Base-by-base conservation (phyloP, 2,888 invertebrate species). In the Agrochola lota region DNA sequence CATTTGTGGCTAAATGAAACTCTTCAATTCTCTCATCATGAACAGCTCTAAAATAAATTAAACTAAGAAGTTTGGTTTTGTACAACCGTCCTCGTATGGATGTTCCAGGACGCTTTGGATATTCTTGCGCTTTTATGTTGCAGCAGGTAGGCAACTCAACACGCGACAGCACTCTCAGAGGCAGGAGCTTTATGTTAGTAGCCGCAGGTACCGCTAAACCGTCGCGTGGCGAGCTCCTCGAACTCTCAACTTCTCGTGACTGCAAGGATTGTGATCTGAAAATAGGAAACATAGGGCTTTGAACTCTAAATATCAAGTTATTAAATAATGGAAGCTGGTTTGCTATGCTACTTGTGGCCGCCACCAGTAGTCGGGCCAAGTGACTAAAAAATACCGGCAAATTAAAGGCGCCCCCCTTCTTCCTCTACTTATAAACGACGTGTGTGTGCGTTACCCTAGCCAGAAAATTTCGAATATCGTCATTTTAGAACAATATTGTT, bases 1-100 rank as follows among this genome's bases (percentile, higher is more conserved):
- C 76, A 68, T 87, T 87, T 4, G 85, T 81, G 12, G 81, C 87
- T 59, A 88, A 66, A 70, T 76, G 59, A 46, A 87, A 88, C 5
- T 88, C 66, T 57, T 78, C 66, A 30, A 88, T 71, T 17, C 57
- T 57, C 0, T 59, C 46, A 30, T 80, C 70, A 23, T 78, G 71
- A 4, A 80, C 43, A 12, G 77, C 64, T 74, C 84, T 78, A 11
- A 84, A 85, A 40, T 84, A 64, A n/a, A 87, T 78, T 35, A 86
- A 74, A 40, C 84, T 86, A 8, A 85, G 64, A 26, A 88, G 77
- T 68, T 87, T 87, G 0, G 78, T 86, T 30, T 87, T 78, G 35
- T 84, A 86, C 2, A 80, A 73, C 26, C 77, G 86, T n/a, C 86
- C 86, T 15, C 59, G 62, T 11, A 86, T 76, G 12, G 81, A 74